A percentile compares a stretch with the other conserved stretches of the same genome.
These are phyloP conservation scores for Philypnodon macrostomus DNA, from an alignment of 2,797 vertebrate species.

Conservation along the genomic window DNA sequence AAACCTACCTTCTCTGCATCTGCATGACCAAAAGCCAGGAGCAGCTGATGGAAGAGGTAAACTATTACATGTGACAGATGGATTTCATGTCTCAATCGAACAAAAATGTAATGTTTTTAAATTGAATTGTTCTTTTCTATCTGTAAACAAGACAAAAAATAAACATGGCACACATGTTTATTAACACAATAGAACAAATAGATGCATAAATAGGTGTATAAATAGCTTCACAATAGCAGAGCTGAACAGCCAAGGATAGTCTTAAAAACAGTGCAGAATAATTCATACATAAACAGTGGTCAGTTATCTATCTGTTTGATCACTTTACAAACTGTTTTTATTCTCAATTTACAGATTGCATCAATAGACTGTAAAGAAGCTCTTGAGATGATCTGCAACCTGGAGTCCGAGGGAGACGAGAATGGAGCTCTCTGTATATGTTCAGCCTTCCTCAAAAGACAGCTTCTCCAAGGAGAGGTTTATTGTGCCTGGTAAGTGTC, in stretches of 20 bases:
- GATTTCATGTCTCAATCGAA: not conserved
- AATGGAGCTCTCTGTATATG: conserved; percentile 94
- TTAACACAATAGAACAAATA: too few relatives aligned
- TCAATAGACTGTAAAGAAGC: conserved; percentile 98
- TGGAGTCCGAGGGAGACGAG: conserved; percentile 97
- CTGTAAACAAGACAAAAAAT: too few relatives aligned
- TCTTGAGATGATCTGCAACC: conserved; percentile 98
- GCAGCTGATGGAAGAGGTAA: conserved; percentile 95
- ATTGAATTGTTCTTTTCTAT: too few relatives aligned
- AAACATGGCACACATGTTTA: too few relatives aligned
- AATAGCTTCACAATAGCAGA: too few relatives aligned
- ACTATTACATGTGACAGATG: conserved; percentile 39
- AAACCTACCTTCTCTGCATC: conserved; percentile 95
- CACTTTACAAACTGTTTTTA: not conserved
- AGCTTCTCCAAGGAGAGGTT: conserved; percentile 96
- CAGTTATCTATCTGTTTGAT: not conserved
- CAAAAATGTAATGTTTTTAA: not conserved
- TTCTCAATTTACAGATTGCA: conserved; percentile 64
- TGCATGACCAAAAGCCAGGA: conserved; percentile 93
- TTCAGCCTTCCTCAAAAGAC: conserved; percentile 94
- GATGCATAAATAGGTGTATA: too few relatives aligned
- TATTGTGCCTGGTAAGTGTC: conserved; percentile 98
- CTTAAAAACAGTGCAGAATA: too few relatives aligned
- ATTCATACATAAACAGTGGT: not conserved
- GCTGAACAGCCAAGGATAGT: too few relatives aligned